Conservation (phyloP, 2,797 vertebrate species). For the Discoglossus pictus region DNA sequence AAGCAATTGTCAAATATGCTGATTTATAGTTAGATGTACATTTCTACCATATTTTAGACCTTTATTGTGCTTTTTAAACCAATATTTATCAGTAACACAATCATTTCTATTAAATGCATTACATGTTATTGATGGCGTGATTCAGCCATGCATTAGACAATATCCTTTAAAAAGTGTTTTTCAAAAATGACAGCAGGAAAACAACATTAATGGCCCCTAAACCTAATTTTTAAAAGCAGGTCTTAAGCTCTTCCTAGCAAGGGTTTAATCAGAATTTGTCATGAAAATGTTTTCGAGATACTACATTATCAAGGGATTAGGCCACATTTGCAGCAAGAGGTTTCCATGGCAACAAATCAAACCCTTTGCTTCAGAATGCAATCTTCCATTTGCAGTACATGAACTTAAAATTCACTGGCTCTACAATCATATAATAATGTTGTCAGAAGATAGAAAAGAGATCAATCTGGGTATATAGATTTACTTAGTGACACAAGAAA, state of each 20-base stretch:
- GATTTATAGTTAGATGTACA: too few relatives aligned
- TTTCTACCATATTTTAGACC: too few relatives aligned
- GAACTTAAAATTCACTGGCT: conserved; percentile 79
- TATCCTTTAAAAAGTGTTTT: conserved; percentile 11
- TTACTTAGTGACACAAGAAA: too few relatives aligned
- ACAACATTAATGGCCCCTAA: conserved; percentile 14
- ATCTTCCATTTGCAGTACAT: conserved; percentile 72
- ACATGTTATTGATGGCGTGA: conserved; percentile 15
- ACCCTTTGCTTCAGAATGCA: conserved; percentile 71
- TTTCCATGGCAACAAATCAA: conserved; percentile 81
- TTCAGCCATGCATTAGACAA: conserved; percentile 33
- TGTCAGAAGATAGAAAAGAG: conserved; percentile 67
- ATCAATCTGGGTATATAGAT: conserved; percentile 69
- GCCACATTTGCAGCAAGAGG: conserved; percentile 75
- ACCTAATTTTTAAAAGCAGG: conserved; percentile 9
- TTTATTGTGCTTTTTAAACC: too few relatives aligned
- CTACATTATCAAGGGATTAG: conserved; percentile 77
- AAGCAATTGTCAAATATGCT: too few relatives aligned
- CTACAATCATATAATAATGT: conserved; percentile 71
- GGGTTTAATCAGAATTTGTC: conserved; percentile 40
- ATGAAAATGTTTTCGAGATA: conserved; percentile 58
- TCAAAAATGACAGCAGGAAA: conserved; percentile 14
- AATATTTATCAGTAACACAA: too few relatives aligned
- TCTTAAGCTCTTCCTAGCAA: conserved; percentile 30
- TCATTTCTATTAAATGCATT: conserved; percentile 30